These are phyloP conservation scores for Labia minor DNA, from an alignment of 2,888 invertebrate species.

Conservation along the genomic window DNA sequence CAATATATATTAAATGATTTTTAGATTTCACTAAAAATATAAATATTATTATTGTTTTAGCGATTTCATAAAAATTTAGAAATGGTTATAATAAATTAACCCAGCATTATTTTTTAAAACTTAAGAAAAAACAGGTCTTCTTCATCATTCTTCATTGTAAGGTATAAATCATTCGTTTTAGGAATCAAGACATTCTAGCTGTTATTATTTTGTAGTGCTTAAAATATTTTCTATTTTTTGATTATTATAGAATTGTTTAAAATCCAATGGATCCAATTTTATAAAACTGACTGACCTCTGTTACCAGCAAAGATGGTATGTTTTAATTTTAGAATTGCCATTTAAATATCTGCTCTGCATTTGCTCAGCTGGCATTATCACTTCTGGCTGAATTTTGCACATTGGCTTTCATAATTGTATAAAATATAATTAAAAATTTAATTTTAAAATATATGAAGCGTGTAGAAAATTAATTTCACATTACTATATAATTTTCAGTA, in stretches of 20 bases:
- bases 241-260: background rate
- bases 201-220: background rate
- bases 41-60: background rate
- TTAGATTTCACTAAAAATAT: background rate
- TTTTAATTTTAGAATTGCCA: background rate
- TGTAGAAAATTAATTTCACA: background rate
- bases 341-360: background rate
- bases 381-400: conserved; percentile 3
- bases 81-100: background rate
- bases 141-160: background rate
- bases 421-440: background rate
- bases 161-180: background rate
- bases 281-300: background rate
- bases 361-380: background rate
- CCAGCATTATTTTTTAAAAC: background rate
- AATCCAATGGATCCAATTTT: background rate
- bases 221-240: background rate
- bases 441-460: background rate
- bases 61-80: background rate
- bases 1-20: too few relatives aligned
- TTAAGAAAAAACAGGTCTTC: background rate
- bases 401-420: background rate
- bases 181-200: background rate
- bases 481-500: too few relatives aligned
- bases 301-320: background rate